Evolutionary conservation across 1,140 invertebrate genomes (phyloP), one percentile per base, ranked within the genome.

Genomic region (Atta colombica): DNA sequence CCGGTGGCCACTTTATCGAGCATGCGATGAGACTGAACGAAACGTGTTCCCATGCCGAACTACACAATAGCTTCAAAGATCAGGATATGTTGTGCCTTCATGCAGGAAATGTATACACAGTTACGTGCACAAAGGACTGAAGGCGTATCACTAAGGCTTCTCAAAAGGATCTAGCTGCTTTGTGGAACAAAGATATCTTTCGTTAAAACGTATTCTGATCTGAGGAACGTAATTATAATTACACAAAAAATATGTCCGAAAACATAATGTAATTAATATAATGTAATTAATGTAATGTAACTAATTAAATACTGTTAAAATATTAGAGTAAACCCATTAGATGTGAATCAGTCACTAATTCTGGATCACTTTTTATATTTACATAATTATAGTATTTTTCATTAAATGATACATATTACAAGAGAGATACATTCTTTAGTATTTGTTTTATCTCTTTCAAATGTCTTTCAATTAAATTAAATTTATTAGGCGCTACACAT

Each of bases 41-140:
- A 51, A 81, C 10, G 10, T 69, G 45, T 25, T 68, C n/a, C 49
- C 45, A 28, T 68, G 45, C 28, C 28, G 14, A 14, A 14, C 21
- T 69, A 55, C 51, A 39, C n/a, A 18, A 61, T 74, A 74, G 16
- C 39, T 61, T 75, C 80, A 75, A 84, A 84, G 69, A 84, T 84
- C 69, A 63, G 80, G 28, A 84, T 61, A 75, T 35, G n/a, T 74
- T 61, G 31, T 25, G 4, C 21, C 35, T 35, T 63, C 63, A 4
- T 55, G 28, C n/a, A 61, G 69, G 58, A 61, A 81, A 51, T 74
- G 68, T 82, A 39, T 78, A 45, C 55, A 75, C 35, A 60, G 28
- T 51, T 49, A n/a, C 55, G 18, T 8, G 14, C 78, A 81, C 68
- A 84, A 74, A 84, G 80, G 68, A 74, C 60, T 3, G 49, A 21